A percentile compares a stretch with the other conserved stretches of the same genome.
Conservation (phyloP, 2,888 invertebrate species). For the Synergus umbraculus region DNA sequence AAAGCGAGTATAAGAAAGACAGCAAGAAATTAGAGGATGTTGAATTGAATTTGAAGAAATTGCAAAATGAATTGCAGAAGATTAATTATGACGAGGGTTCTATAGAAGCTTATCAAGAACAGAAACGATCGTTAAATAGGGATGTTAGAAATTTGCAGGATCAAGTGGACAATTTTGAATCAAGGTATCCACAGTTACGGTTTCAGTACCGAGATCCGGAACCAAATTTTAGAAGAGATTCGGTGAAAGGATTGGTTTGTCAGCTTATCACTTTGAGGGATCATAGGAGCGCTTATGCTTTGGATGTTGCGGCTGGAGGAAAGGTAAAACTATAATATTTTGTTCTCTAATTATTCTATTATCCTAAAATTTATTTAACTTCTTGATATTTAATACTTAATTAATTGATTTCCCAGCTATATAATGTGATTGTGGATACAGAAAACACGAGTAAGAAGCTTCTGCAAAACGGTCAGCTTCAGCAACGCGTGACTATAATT, state of each 20-base stretch:
- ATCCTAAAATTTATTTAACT: background rate
- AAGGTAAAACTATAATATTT: slow-evolving; percentile 79
- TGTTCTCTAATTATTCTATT: background rate
- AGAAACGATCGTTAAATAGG: slow-evolving; percentile 78
- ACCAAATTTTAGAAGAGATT: slow-evolving; percentile 83
- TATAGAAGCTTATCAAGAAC: slow-evolving; percentile 79
- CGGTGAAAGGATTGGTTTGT: slow-evolving; percentile 89
- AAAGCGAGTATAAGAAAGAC: slow-evolving; percentile 84
- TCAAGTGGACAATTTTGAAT: slow-evolving; percentile 81
- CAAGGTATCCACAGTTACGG: slow-evolving; percentile 80
- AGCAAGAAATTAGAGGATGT: slow-evolving; percentile 80
- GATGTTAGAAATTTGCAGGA: slow-evolving; percentile 80
- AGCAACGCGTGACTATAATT: slow-evolving; percentile 90
- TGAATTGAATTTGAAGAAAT: slow-evolving; percentile 79
- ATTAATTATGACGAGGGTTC: slow-evolving; percentile 82
- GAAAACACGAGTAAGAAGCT: slow-evolving; percentile 91
- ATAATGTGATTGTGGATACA: slow-evolving; percentile 93
- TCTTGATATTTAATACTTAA: slow-evolving; percentile 25
- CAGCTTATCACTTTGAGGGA: slow-evolving; percentile 88
- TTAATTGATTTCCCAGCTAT: slow-evolving; percentile 81
- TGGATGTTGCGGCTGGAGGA: slow-evolving; percentile 92
- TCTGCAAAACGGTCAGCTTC: slow-evolving; percentile 89
- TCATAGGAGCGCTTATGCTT: slow-evolving; percentile 84
- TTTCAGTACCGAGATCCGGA: slow-evolving; percentile 90
- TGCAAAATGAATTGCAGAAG: slow-evolving; percentile 80